Base-by-base conservation (phyloP, 2,888 invertebrate genomes). In the Ochlodes sylvanus region DNA sequence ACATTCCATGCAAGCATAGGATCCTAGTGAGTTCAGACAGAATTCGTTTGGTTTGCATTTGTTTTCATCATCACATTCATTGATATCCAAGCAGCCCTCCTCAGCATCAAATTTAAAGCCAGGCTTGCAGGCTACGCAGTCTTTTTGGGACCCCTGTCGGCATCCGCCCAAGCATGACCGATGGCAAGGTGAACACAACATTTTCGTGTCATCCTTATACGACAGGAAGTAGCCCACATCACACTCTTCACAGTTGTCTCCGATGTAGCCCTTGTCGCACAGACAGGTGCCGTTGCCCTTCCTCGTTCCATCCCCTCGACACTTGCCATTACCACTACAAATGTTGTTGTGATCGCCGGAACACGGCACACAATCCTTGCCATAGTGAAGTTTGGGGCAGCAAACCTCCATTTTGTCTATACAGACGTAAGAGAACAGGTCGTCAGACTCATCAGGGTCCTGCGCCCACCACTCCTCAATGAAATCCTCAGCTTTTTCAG, bases 251-350 rank as follows among this genome's bases (percentile, higher is more conserved):
- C 99, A 99, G 32, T 93, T 86, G 0, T 95, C 94, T 0, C 98
- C 98, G 0, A 85, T 79, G 83, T 99, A 99, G 0, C 98, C 99
- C 7, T 85, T 79, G 78, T 98, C 96, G 86, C 99, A 99, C 14
- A 94, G 89, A 82, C 99, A 99, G 71, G 96, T 95, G 0, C 99
- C 99, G 80, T 96, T 98, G 0, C 99, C 99, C 86, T 97, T 97
- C 54, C 99, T 94, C 0, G 98, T 98, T 0, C 99, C 99, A 71
- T 96, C 96, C 0, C 99, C 99, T 72, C 95, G 87, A 73, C 95
- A 95, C 84, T 95, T 96, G 0, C 99, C 98, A 89, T 97, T 97
- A 2, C 96, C 96, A 73, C 88, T 95, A 84, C 99, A 99, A 63
- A 98, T 89, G 66, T 95, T 95, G 55, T 94, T 94, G 41, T 95